phyloP scores from a whole-genome alignment of 2,113 vertebrate species.

The Centropus bengalensis region DNA sequence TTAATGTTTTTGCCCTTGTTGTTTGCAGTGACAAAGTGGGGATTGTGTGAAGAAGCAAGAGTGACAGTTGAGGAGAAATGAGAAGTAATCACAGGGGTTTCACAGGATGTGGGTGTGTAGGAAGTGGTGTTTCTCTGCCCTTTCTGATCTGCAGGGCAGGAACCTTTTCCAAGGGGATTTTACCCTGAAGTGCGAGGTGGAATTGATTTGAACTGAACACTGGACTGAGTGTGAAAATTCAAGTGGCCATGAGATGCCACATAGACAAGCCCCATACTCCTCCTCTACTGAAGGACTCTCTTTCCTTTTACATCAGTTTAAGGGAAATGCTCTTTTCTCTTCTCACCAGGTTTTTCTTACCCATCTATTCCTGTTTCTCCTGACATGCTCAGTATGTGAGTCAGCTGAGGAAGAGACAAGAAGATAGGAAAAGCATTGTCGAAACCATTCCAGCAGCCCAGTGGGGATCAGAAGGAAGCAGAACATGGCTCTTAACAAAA shows the following conservation, averaged over 20 bases:
- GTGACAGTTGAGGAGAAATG: neutral
- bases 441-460: neutral
- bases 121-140: neutral
- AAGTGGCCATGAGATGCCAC: neutral
- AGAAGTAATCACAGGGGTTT: neutral
- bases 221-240: neutral
- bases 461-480: neutral
- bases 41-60: neutral
- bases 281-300: neutral
- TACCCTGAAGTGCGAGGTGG: neutral
- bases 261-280: neutral
- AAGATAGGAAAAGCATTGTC: neutral
- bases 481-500: neutral
- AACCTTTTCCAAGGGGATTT: slow-evolving; percentile 11
- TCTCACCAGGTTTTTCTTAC: neutral
- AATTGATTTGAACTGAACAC: neutral
- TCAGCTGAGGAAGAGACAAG: neutral
- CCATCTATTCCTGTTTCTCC: neutral
- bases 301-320: neutral
- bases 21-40: neutral
- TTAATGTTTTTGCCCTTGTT: neutral
- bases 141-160: neutral
- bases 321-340: neutral
- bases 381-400: neutral
- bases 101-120: neutral